Percentiles rank a stretch among this genome's conserved stretches.
These are phyloP conservation scores for Dasysyrphus albostriatus DNA, from an alignment of 2,888 invertebrate species.

Conservation along the genomic window DNA sequence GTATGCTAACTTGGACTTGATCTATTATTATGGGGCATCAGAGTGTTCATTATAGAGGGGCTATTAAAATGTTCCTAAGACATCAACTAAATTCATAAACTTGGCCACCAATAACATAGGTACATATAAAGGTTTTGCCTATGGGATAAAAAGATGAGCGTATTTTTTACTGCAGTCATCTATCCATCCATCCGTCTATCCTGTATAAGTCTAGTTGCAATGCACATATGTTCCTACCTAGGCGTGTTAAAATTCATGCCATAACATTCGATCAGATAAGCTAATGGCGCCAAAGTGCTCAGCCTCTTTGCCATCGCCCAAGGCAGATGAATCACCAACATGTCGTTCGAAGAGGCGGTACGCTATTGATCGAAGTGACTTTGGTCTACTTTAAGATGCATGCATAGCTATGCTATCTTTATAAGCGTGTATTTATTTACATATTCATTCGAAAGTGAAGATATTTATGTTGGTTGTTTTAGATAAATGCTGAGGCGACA, in stretches of 20 bases:
- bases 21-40: constrained; percentile 29
- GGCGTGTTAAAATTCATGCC: constrained; percentile 45
- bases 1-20: constrained; percentile 21
- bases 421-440: constrained; percentile 40
- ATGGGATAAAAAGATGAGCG: constrained; percentile 25
- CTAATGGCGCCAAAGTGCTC: constrained; percentile 71
- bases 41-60: constrained; percentile 23
- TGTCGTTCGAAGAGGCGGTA: constrained; percentile 25
- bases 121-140: background rate
- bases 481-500: constrained; percentile 34
- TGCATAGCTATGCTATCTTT: constrained; percentile 8
- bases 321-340: constrained; percentile 60
- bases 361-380: constrained; percentile 42
- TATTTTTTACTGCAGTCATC: constrained; percentile 18
- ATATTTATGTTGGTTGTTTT: constrained; percentile 44
- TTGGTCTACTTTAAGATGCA: constrained; percentile 54
- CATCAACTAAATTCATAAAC: background rate
- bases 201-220: constrained; percentile 13
- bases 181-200: background rate
- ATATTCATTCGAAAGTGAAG: constrained; percentile 34
- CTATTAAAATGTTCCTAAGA: constrained; percentile 10
- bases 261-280: constrained; percentile 68
- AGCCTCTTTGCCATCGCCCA: constrained; percentile 35
- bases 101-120: background rate
- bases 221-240: background rate